phyloP scores from a whole-genome alignment of 2,888 invertebrate species.

The Nemotelus nigrinus region DNA sequence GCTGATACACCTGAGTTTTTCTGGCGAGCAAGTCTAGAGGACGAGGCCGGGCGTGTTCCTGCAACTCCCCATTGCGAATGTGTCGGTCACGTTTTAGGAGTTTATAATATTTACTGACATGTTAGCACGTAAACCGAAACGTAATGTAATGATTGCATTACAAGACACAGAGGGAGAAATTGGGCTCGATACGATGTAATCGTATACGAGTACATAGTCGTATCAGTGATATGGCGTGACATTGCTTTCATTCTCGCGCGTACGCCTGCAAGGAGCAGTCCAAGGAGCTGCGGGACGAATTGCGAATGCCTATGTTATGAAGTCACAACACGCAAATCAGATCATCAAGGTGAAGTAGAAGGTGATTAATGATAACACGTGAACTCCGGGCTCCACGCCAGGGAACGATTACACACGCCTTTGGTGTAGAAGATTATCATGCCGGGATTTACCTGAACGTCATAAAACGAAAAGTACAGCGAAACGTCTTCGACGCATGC shows the following conservation, averaged over 20 bases:
- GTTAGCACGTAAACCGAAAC: constrained; percentile 40
- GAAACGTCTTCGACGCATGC: constrained; percentile 7
- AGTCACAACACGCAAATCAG: constrained; percentile 43
- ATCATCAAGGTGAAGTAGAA: constrained; percentile 38
- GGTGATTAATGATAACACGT: constrained; percentile 42
- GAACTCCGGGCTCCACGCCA: constrained; percentile 28
- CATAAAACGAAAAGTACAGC: constrained; percentile 19
- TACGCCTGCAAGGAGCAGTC: background rate
- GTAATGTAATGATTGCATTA: constrained; percentile 40
- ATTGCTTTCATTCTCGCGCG: constrained; percentile 29
- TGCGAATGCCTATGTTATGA: constrained; percentile 26
- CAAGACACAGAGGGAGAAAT: constrained; percentile 33
- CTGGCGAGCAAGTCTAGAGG: background rate
- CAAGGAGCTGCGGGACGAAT: background rate
- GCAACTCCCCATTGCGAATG: constrained; percentile 1
- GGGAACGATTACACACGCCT: constrained; percentile 37
- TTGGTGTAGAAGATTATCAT: constrained; percentile 13
- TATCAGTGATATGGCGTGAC: constrained; percentile 32
- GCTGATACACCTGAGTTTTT: constrained; percentile 30
- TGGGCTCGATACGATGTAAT: constrained; percentile 1
- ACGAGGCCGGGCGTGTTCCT: background rate
- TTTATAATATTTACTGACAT: constrained; percentile 46
- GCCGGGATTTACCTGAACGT: constrained; percentile 23
- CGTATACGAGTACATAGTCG: background rate
- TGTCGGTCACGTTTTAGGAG: constrained; percentile 41